Evolutionary conservation across 2,113 vertebrate species (phyloP), one percentile per base, ranked within the genome.

Genomic region (Sorex araneus): DNA sequence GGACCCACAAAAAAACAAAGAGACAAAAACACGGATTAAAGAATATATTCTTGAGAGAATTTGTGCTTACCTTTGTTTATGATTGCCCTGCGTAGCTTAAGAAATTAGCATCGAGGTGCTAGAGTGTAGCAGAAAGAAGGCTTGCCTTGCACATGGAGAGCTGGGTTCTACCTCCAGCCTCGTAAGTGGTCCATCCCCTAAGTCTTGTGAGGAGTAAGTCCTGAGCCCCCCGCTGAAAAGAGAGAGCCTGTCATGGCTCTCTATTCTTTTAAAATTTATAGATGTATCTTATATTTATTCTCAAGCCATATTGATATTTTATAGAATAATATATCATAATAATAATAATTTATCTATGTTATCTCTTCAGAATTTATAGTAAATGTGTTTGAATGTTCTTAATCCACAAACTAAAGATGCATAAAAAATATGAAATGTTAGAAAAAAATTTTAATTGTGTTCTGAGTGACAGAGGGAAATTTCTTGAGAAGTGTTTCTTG

Each of bases 1-100:
- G 45, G 47, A 10, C 47, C 9, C 47, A 10, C 47, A 50, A 50
- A 47, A 47, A 50, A 50, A 40, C 60, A 23, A 8, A 30, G 28
- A 36, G 27, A 60, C 40, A 12, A 30, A 57, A 40, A 8, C 19
- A 27, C 9, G 23, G 6, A 9, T n/a, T 4, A 25, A 10, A 40
- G 40, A 50, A n/a, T 63, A 6, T 75, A 10, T 8, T 32, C 50
- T 86, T n/a, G 27, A 50, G n/a, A 32, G 28, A 2, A 30, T 70
- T 75, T 84, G 18, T 84, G 25, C 21, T 84, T 86, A 23, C 0
- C 2, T 23, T 86, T 69, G 23, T 69, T 63, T 4, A 16, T 8
- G 43, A 4, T 64, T 71, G 54, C 6, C 2, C 1, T 30, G 1
- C 0, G 6, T 0, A 47, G 18, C 0, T 67, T 63, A 50, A 50